A percentile compares a stretch with the other conserved stretches of the same genome.
These are phyloP conservation scores for Polymixis flavicincta DNA, from an alignment of 2,888 invertebrate species.

Conservation along the genomic window DNA sequence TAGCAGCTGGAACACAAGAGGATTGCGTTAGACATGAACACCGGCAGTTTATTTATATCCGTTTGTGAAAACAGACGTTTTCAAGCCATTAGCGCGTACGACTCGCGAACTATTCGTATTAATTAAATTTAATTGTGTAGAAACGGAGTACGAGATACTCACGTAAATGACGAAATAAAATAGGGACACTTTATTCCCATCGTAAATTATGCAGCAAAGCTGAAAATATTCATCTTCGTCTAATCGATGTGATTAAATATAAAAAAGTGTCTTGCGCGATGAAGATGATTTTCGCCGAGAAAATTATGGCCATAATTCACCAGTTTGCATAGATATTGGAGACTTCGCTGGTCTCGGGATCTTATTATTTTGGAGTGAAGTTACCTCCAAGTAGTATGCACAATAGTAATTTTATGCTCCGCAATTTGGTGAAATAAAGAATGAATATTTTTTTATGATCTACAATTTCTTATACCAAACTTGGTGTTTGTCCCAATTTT, in stretches of 20 bases:
- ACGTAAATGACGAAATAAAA: constrained; percentile 68
- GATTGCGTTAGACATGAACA: constrained; percentile 65
- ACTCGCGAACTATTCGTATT: constrained; percentile 89
- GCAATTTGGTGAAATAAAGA: constrained; percentile 10
- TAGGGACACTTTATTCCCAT: constrained; percentile 65
- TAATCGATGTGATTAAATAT: constrained; percentile 56
- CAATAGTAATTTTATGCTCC: constrained; percentile 17
- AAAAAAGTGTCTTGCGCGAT: constrained; percentile 26
- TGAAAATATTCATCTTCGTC: constrained; percentile 62
- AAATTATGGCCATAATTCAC: constrained; percentile 51
- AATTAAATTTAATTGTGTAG: constrained; percentile 90
- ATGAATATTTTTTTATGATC: not conserved
- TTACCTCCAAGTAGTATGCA: constrained; percentile 18
- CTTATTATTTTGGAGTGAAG: constrained; percentile 33
- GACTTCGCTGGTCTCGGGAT: not conserved
- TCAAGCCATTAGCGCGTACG: constrained; percentile 85
- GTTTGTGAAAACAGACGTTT: constrained; percentile 83
- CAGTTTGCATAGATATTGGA: constrained; percentile 45
- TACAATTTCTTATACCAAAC: not conserved
- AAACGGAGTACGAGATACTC: constrained; percentile 78
- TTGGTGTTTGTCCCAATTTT: not conserved
- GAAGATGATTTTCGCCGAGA: constrained; percentile 43
- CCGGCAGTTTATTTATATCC: constrained; percentile 78
- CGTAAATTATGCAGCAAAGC: constrained; percentile 59
- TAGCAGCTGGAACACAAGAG: constrained; percentile 55